These are phyloP conservation scores for Pterocles orientalis DNA, from an alignment of 2,113 vertebrate genomes.

Conservation along the genomic window DNA sequence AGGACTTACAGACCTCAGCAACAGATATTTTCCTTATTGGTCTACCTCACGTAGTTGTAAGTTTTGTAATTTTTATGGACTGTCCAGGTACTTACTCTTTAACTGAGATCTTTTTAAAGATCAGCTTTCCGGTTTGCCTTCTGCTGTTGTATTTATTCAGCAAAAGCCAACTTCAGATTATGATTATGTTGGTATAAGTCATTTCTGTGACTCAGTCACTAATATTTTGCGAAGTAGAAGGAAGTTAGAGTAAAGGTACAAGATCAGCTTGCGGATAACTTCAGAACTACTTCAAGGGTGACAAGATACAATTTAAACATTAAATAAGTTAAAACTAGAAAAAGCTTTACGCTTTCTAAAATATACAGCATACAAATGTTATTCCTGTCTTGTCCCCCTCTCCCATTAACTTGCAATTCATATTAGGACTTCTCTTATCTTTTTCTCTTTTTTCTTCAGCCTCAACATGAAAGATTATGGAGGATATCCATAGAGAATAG, in stretches of 20 bases:
- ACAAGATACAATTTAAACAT: neutral
- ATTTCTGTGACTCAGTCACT: neutral
- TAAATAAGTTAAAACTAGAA: neutral
- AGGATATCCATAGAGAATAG: neutral
- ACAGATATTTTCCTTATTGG: neutral
- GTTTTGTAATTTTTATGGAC: neutral
- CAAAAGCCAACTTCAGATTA: neutral
- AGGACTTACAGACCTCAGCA: neutral
- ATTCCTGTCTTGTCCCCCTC: neutral
- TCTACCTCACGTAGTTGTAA: neutral
- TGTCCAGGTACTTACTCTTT: neutral
- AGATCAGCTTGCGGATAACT: neutral
- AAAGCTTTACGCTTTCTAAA: neutral
- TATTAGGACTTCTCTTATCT: neutral
- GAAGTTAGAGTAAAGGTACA: neutral
- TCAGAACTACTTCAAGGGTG: neutral
- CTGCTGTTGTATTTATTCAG: neutral
- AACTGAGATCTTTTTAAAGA: neutral
- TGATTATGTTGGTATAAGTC: neutral
- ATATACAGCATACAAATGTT: neutral
- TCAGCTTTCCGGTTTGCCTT: neutral
- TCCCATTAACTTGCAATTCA: neutral
- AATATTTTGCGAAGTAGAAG: neutral
- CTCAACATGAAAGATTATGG: neutral
- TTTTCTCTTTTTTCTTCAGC: neutral